These are phyloP conservation scores for Octonoba sinensis DNA, from an alignment of 2,888 invertebrate genomes.

Conservation along the genomic window DNA sequence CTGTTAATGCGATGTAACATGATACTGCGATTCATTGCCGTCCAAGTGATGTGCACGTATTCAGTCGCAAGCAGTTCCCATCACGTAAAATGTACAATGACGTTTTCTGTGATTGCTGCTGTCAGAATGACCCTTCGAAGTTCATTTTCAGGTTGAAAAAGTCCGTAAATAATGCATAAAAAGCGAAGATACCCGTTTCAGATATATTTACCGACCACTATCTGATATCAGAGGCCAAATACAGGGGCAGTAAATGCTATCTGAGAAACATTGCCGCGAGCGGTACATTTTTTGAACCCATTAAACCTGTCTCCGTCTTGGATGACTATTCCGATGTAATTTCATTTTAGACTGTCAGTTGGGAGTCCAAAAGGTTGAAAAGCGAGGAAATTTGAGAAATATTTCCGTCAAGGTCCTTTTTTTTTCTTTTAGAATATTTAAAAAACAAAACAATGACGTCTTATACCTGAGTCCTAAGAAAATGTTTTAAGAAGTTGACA, in stretches of 20 bases:
- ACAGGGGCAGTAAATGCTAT: constrained; percentile 49
- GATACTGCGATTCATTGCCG: constrained; percentile 19
- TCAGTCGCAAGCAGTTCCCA: constrained; percentile 3
- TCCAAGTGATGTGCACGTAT: constrained; percentile 13
- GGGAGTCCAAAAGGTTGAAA: no score
- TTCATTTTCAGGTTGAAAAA: constrained; percentile 40
- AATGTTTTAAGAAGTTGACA: no score
- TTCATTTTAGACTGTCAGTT: constrained; percentile 15
- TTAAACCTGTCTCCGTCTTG: constrained; percentile 50
- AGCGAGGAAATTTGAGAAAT: no score
- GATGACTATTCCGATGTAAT: constrained; percentile 42
- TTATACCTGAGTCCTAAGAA: no score
- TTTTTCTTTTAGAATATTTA: no score
- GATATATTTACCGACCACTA: constrained; percentile 30
- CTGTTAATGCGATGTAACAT: constrained; percentile 38
- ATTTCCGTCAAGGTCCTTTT: no score
- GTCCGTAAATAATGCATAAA: constrained; percentile 42
- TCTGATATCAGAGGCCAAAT: constrained; percentile 48
- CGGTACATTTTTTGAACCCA: constrained; percentile 36
- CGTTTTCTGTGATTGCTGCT: constrained; percentile 26
- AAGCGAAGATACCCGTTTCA: constrained; percentile 32
- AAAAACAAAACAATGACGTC: no score
- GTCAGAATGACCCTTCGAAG: constrained; percentile 36
- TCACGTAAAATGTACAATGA: constrained; percentile 2
- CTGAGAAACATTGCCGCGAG: constrained; percentile 34